These are phyloP conservation scores for Proteles cristata DNA, from an alignment of 2,113 vertebrate species.

Conservation along the genomic window DNA sequence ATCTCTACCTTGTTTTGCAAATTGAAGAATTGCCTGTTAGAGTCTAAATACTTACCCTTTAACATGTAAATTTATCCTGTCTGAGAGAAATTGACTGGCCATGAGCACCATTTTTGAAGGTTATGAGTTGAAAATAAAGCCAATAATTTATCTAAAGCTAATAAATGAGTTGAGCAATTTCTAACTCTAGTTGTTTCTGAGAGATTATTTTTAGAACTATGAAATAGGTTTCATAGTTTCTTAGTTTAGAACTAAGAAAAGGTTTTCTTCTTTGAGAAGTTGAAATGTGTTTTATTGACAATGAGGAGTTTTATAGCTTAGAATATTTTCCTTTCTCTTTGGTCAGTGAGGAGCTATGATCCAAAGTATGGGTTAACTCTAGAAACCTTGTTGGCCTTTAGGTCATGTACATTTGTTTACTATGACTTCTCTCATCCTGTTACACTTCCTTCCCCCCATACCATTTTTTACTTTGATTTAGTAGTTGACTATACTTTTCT, in stretches of 20 bases:
- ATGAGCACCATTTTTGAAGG: background rate
- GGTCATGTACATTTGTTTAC: background rate
- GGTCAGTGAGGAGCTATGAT: background rate
- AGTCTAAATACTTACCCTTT: background rate
- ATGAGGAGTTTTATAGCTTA: background rate
- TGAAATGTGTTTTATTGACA: background rate
- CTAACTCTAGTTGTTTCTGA: background rate
- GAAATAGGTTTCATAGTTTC: too few relatives aligned
- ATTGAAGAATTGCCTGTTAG: background rate
- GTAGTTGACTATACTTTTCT: background rate
- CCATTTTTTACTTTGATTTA: background rate
- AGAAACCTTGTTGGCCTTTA: background rate
- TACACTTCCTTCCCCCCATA: background rate
- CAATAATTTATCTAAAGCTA: background rate
- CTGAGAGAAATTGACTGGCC: background rate
- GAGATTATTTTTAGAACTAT: background rate
- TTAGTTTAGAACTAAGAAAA: too few relatives aligned
- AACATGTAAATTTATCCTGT: background rate
- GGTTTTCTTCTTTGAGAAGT: background rate
- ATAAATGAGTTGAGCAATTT: background rate
- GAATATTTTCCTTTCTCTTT: background rate
- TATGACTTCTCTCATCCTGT: too few relatives aligned
- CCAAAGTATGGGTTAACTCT: background rate
- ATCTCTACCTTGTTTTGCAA: background rate
- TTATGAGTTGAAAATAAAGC: background rate